phyloP scores from a whole-genome alignment of 2,888 invertebrate species.

The Hypercompe scribonia region DNA sequence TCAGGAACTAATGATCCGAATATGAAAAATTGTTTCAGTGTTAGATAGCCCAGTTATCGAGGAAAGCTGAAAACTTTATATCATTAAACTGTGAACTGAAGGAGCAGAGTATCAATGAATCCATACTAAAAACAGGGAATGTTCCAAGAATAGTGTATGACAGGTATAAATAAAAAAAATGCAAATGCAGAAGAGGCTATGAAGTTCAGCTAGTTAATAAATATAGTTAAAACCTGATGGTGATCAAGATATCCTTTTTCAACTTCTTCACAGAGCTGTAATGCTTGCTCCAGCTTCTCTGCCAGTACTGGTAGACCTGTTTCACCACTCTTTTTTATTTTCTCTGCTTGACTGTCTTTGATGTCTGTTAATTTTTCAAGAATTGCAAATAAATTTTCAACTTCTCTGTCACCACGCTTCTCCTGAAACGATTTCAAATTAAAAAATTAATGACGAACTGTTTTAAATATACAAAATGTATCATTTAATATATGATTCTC shows the following conservation, averaged over 20 bases:
- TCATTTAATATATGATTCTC: background rate
- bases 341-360: slow-evolving; percentile 90
- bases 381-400: slow-evolving; percentile 91
- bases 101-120: no score
- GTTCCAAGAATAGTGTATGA: no score
- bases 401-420: slow-evolving; percentile 92
- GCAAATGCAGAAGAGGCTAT: no score
- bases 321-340: slow-evolving; percentile 88
- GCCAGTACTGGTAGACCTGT: slow-evolving; percentile 87
- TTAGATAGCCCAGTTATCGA: no score
- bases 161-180: no score
- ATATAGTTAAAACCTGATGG: slow-evolving; percentile 71
- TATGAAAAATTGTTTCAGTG: no score
- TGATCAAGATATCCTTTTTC: slow-evolving; percentile 86
- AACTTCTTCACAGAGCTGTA: slow-evolving; percentile 88
- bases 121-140: no score
- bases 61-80: no score
- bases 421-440: slow-evolving; percentile 84
- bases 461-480: background rate
- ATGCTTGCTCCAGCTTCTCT: slow-evolving; percentile 89
- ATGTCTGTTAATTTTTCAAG: slow-evolving; percentile 92
- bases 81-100: no score
- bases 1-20: no score
- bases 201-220: no score
- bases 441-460: background rate